A percentile compares a stretch with the other conserved stretches of the same genome.
Conservation (phyloP, 1,140 invertebrate genomes). For the Drosophila pseudoobscura region DNA sequence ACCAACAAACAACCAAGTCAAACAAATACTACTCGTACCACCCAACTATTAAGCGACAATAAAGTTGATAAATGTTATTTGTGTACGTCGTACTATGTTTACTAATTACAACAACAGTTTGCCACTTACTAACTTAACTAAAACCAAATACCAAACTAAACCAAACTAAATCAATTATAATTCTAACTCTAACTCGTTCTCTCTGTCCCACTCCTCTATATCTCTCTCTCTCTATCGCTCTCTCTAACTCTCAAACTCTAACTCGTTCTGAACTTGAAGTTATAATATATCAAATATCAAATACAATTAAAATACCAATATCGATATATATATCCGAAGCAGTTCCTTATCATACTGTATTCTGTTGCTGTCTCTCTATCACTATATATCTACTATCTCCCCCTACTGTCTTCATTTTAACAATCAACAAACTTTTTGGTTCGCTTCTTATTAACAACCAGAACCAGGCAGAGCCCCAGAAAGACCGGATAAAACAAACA, state of each 20-base stretch:
- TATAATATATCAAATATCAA: slow-evolving; percentile 46
- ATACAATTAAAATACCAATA: slow-evolving; percentile 42
- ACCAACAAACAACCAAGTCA: slow-evolving; percentile 33
- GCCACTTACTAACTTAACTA: slow-evolving; percentile 61
- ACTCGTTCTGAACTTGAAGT: slow-evolving; percentile 70
- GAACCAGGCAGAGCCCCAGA: slow-evolving; percentile 20
- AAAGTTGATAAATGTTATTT: slow-evolving; percentile 81
- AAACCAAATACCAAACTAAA: slow-evolving; percentile 23
- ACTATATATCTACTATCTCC: slow-evolving; percentile 49
- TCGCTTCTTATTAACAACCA: slow-evolving; percentile 47
- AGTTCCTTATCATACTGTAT: slow-evolving; percentile 76
- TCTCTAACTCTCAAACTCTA: slow-evolving; percentile 29
- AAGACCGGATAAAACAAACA: slow-evolving; percentile 35
- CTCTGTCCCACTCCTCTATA: slow-evolving; percentile 44
- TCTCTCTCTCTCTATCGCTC: slow-evolving; percentile 43
- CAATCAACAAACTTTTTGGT: slow-evolving; percentile 55
- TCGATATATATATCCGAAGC: slow-evolving; percentile 62
- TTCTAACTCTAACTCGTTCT: slow-evolving; percentile 56
- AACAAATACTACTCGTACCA: slow-evolving; percentile 32
- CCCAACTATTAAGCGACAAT: slow-evolving; percentile 60
- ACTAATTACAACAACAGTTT: slow-evolving; percentile 75
- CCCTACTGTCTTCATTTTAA: slow-evolving; percentile 46
- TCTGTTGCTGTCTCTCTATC: slow-evolving; percentile 62
- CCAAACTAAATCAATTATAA: slow-evolving; percentile 58
- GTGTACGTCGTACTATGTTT: slow-evolving; percentile 81